Evolutionary conservation across 2,113 vertebrate species (phyloP).

Genomic region (Cyprinodon variegatus): DNA sequence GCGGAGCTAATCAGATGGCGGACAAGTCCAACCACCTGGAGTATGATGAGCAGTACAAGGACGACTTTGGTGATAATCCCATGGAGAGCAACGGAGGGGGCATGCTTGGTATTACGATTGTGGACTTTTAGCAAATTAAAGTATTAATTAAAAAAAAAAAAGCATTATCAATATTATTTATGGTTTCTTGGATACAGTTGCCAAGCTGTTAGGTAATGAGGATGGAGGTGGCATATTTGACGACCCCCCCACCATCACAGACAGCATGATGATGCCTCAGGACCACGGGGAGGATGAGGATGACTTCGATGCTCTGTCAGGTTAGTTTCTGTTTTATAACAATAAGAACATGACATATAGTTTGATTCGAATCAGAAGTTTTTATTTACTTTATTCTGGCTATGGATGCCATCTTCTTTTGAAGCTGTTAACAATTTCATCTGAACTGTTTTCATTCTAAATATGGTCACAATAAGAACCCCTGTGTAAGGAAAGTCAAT

Average conservation of each 20-base stretch:
- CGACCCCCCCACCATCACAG: slow-evolving; percentile 89
- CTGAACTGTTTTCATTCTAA: neutral
- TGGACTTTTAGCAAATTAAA: neutral
- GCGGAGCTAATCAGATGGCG: slow-evolving; percentile 84
- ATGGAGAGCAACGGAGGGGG: slow-evolving; percentile 91
- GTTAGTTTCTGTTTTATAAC: slow-evolving; percentile 73
- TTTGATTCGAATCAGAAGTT: neutral
- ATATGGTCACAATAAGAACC: neutral
- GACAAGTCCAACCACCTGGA: slow-evolving; percentile 92
- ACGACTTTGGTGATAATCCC: slow-evolving; percentile 88
- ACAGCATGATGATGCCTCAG: slow-evolving; percentile 91
- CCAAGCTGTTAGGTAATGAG: slow-evolving; percentile 92
- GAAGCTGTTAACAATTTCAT: neutral
- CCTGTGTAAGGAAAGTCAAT: neutral
- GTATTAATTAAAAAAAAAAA: neutral
- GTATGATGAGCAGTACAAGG: slow-evolving; percentile 82
- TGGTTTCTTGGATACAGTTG: slow-evolving; percentile 78
- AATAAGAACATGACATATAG: neutral
- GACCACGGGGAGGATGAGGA: slow-evolving; percentile 92
- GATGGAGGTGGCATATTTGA: slow-evolving; percentile 95
- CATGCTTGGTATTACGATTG: slow-evolving; percentile 83
- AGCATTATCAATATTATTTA: neutral
- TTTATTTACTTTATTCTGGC: neutral
- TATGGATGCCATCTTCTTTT: neutral
- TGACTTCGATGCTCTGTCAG: slow-evolving; percentile 91